Evolutionary conservation across 2,888 invertebrate species (phyloP), one percentile per base, ranked within the genome.

Genomic region (Anthrax anthrax): DNA sequence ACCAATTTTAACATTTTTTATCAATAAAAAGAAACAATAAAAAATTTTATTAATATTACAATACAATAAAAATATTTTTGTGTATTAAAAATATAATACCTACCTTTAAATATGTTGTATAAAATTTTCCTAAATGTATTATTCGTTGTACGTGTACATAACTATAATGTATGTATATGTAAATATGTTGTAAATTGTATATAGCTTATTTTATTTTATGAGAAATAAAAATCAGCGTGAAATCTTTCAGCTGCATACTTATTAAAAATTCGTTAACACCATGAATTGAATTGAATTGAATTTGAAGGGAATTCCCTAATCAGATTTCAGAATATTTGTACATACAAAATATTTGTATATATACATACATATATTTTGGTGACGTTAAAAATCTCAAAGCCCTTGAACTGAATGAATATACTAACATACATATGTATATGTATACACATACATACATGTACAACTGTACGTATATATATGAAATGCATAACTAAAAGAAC

Each of bases 191-290:
- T n/a, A n/a, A n/a, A n/a, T n/a, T n/a, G n/a, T n/a, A n/a, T n/a
- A n/a, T n/a, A n/a, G n/a, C n/a, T n/a, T n/a, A n/a, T n/a, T n/a
- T n/a, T n/a, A n/a, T n/a, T 12, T 32, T 32, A 32, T 32, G 29
- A 32, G 29, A 32, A 32, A 32, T 32, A 9, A 32, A 32, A 32
- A 32, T 32, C 29, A 32, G 29, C 29, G 12, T 32, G 29, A 32
- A 32, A 32, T 32, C 29, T 32, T 5, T 12, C 12, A 32, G 41
- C 37, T 46, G 46, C 23, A 41, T 23, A 37, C 42, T 41, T 42
- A 42, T 46, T 42, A 46, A 37, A 46, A 42, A 41, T 46, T 37
- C 42, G 41, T 45, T 45, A 45, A 23, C 40, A 40, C 45, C 40
- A 40, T 27, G 16, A 40, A 45, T 36, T 40, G 36, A 45, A 39